Evolutionary conservation across 2,888 invertebrate genomes (phyloP), one percentile per base, ranked within the genome.

Genomic region (Drosophila niveifrons): DNA sequence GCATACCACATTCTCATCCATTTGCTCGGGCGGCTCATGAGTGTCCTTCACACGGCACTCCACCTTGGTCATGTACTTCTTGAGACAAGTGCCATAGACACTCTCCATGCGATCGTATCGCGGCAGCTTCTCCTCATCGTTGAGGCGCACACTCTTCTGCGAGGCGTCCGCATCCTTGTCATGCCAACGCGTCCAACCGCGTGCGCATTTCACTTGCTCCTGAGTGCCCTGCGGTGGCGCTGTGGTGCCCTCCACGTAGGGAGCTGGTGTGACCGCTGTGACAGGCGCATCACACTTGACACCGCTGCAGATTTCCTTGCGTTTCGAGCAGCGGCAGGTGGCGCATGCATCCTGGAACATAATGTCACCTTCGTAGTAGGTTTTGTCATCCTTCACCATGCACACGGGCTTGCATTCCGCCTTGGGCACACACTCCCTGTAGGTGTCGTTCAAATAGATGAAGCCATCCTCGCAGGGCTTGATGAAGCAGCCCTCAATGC

Each of bases 121-220:
- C 2, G 92, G 91, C 51, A 91, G 48, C 13, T 89, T 92, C 56
- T 91, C 91, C 46, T 89, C 90, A 52, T 91, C 91, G 46, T 91
- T 91, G 1, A 92, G 62, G 0, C 91, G 90, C 9, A 87, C 75
- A 1, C 79, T 73, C 15, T 90, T 89, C 9, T 82, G 75, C 1
- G 86, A 76, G 0, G 65, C 39, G 61, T 90, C 89, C 43, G 87
- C 89, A 56, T 92, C 92, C 46, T 92, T 91, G 91, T 95, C 97
- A 75, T 96, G 93, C 97, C 97, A 98, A 11, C 93, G 91, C 0
- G 96, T 95, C 97, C 97, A 97, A 0, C 97, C 97, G 2, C 93
- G 91, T 47, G 93, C 92, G 84, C 97, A 97, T 53, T 91, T 89
- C 3, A 86, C 71, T 66, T 91, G 82, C n/a, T 81, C 78, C 46